A percentile compares a stretch with the other conserved stretches of the same genome.
Evolutionary conservation across 2,113 vertebrate genomes (phyloP).

Genomic region (Plotosus lineatus): DNA sequence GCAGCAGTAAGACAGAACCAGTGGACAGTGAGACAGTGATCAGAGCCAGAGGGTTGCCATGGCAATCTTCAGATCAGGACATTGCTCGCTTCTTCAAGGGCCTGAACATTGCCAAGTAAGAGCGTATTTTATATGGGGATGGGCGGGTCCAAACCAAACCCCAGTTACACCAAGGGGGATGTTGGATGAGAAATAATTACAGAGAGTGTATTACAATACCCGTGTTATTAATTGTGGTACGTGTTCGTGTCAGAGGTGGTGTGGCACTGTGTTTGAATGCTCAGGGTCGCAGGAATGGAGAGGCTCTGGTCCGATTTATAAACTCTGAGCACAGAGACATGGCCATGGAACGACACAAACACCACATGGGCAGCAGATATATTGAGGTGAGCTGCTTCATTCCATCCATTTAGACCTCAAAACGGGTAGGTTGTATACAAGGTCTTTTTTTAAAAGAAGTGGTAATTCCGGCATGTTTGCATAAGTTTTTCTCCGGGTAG

Average conservation of each 20-base stretch:
- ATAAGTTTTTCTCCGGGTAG: too few species aligned
- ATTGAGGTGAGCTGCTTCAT: conserved; percentile 82
- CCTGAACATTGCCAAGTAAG: conserved; percentile 95
- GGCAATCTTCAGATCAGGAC: conserved; percentile 97
- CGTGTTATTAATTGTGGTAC: conserved; percentile 11
- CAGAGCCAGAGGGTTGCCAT: conserved; percentile 91
- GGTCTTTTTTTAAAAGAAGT: too few species aligned
- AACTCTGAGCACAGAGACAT: conserved; percentile 90
- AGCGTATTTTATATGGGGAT: conserved; percentile 4
- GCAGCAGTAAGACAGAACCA: conserved; percentile 87
- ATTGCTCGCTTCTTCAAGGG: conserved; percentile 97
- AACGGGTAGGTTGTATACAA: too few species aligned
- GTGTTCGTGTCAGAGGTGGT: conserved; percentile 79
- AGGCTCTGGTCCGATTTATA: conserved; percentile 91
- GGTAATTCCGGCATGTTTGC: too few species aligned
- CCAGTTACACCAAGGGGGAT: neutral
- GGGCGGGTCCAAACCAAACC: neutral
- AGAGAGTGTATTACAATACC: neutral
- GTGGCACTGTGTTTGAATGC: conserved; percentile 94
- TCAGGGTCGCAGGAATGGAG: conserved; percentile 92
- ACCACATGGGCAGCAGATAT: conserved; percentile 96
- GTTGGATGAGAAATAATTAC: neutral
- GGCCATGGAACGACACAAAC: conserved; percentile 91
- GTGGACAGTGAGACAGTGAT: conserved; percentile 95
- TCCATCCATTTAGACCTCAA: too few species aligned